These are phyloP conservation scores for Sebastolobus altivelis DNA, from an alignment of 2,797 vertebrate genomes.

Conservation along the genomic window DNA sequence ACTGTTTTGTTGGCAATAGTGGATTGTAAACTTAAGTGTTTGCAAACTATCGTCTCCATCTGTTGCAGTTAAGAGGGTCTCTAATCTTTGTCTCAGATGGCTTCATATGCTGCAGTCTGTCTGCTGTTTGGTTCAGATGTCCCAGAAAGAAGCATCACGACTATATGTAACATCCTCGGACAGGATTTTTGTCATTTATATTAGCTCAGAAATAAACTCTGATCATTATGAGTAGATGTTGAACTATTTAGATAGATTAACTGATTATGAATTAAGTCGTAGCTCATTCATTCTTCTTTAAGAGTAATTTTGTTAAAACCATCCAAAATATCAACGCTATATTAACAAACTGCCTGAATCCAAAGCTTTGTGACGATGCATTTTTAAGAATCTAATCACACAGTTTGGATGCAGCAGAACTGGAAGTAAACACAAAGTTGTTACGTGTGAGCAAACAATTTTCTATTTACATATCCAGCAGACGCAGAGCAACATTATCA, in stretches of 20 bases:
- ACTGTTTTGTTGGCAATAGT: conserved; percentile 34
- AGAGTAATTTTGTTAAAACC: background rate
- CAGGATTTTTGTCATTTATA: background rate
- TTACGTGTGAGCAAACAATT: background rate
- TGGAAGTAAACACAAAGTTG: background rate
- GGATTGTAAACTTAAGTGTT: conserved; percentile 41
- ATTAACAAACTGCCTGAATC: background rate
- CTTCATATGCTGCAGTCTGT: conserved; percentile 32
- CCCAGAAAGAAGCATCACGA: background rate
- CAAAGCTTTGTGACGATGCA: background rate
- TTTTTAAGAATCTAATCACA: background rate
- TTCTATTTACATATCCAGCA: too few relatives aligned
- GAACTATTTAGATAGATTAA: background rate
- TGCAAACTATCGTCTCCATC: conserved; percentile 53
- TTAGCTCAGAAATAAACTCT: background rate
- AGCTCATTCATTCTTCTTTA: background rate
- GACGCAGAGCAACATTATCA: too few relatives aligned
- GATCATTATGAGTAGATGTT: background rate
- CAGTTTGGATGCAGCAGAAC: background rate
- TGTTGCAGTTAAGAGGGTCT: conserved; percentile 10
- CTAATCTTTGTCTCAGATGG: background rate
- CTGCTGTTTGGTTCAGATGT: background rate
- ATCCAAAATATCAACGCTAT: background rate
- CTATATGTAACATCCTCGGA: background rate
- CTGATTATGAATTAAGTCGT: background rate